Evolutionary conservation across 2,797 vertebrate genomes (phyloP), one percentile per base, ranked within the genome.

Genomic region (Zenarchopterus dispar): DNA sequence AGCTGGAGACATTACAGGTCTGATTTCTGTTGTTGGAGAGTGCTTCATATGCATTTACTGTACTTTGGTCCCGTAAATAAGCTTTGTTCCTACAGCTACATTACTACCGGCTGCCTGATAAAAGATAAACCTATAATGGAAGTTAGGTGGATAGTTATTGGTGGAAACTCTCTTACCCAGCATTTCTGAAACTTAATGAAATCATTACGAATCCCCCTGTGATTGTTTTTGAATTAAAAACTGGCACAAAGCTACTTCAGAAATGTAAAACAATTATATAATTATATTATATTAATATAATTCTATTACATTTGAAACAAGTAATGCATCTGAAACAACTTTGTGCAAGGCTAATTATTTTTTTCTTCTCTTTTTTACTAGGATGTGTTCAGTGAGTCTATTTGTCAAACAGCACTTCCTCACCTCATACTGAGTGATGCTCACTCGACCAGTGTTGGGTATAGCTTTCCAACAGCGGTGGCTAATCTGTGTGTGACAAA

Each of bases 401-500:
- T 84, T 84, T 86, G 86, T 88, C 86, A 88, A 88, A 86, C 78
- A 84, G 84, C 75, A 82, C 90, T 90, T 91, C 86, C 90, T 91
- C 90, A 91, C 90, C 88, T 91, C 85, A 86, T 86, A 88, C 82
- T 89, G 88, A 90, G 86, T 88, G 88, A 86, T 70, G 90, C 76
- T 88, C 87, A 86, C 86, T 90, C 66, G 90, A 90, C 88, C 87
- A 90, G 84, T 91, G 88, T 89, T 90, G 88, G 89, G 88, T 90
- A 90, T 62, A 91, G 86, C 90, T 88, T 91, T 91, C 90, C 88
- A 90, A 91, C 90, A 90, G 90, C 90, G 74, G 85, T 88, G 90
- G 90, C 90, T 91, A 91, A 91, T 91, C 90, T 91, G 90, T 91
- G 90, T 88, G 87, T 90, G 90, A 91, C 84, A 91, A 91, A 84